These are phyloP conservation scores for Mercenaria mercenaria DNA, from an alignment of 1,140 invertebrate species.

Conservation along the genomic window DNA sequence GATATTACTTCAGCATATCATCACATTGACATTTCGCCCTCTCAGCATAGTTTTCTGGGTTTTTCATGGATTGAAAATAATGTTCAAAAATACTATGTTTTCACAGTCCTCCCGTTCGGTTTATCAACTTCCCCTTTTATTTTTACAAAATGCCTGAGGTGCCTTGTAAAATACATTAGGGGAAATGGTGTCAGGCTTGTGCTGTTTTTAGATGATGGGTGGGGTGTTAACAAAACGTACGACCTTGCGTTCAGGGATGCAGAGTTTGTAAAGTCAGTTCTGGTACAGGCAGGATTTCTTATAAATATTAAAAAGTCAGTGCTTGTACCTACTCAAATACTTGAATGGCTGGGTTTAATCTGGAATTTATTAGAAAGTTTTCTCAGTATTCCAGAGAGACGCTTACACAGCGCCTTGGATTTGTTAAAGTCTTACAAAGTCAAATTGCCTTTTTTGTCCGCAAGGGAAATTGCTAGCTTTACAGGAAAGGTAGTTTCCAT, in stretches of 20 bases:
- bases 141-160: slow-evolving; percentile 56
- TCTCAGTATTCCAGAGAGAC: slow-evolving; percentile 4
- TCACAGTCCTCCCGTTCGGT: slow-evolving; percentile 53
- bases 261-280: not conserved
- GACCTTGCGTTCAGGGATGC: not conserved
- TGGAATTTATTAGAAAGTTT: slow-evolving; percentile 28
- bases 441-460: not conserved
- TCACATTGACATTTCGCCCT: not conserved
- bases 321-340: not conserved
- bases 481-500: slow-evolving; percentile 43
- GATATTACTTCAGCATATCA: not conserved
- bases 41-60: slow-evolving; percentile 36
- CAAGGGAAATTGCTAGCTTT: slow-evolving; percentile 23
- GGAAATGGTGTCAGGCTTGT: slow-evolving; percentile 22
- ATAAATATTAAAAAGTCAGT: slow-evolving; percentile 50
- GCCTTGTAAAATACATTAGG: slow-evolving; percentile 51
- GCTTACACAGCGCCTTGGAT: not conserved
- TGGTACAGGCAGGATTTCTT: slow-evolving; percentile 36
- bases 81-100: slow-evolving; percentile 50
- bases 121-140: slow-evolving; percentile 29
- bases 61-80: slow-evolving; percentile 32
- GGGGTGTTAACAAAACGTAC: not conserved
- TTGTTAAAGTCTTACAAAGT: not conserved
- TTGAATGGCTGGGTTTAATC: slow-evolving; percentile 22
- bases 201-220: slow-evolving; percentile 58